Evolutionary conservation across 2,113 vertebrate species (phyloP).

Genomic region (Tylochromis polylepis): DNA sequence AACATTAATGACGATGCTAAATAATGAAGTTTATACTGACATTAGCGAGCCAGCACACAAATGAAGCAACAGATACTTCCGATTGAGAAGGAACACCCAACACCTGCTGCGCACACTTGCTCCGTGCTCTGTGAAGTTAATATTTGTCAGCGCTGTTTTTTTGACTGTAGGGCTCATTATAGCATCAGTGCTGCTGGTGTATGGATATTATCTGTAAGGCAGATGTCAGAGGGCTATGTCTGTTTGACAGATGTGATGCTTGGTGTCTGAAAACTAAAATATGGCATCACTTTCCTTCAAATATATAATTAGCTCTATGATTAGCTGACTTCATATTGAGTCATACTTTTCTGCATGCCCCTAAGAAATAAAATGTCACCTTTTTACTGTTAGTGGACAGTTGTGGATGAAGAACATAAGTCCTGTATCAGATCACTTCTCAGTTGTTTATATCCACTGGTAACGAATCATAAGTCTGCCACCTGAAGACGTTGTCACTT

Average conservation of each 20-base stretch:
- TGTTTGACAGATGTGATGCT: constrained; percentile 51
- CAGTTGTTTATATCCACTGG: constrained; percentile 4
- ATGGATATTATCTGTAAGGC: constrained; percentile 47
- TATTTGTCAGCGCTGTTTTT: constrained; percentile 39
- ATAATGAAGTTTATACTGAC: background rate
- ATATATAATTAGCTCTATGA: constrained; percentile 41
- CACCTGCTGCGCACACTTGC: constrained; percentile 30
- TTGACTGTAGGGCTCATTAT: constrained; percentile 36
- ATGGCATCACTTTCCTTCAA: constrained; percentile 40
- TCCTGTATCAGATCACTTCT: background rate
- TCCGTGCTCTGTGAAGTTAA: constrained; percentile 11
- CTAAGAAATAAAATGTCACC: constrained; percentile 7
- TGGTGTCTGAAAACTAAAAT: constrained; percentile 39
- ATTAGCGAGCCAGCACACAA: background rate
- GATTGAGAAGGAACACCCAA: background rate
- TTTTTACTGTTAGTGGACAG: background rate
- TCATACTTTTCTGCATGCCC: constrained; percentile 17
- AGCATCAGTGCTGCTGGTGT: constrained; percentile 20
- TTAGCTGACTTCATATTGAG: constrained; percentile 47
- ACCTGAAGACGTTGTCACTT: background rate
- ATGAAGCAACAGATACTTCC: constrained; percentile 2
- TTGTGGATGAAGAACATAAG: constrained; percentile 26
- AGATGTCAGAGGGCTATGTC: constrained; percentile 55
- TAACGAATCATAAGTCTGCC: background rate
- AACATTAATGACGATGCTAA: constrained; percentile 14